Evolutionary conservation across 2,113 vertebrate genomes (phyloP).

Genomic region (Dromiciops gliroides): DNA sequence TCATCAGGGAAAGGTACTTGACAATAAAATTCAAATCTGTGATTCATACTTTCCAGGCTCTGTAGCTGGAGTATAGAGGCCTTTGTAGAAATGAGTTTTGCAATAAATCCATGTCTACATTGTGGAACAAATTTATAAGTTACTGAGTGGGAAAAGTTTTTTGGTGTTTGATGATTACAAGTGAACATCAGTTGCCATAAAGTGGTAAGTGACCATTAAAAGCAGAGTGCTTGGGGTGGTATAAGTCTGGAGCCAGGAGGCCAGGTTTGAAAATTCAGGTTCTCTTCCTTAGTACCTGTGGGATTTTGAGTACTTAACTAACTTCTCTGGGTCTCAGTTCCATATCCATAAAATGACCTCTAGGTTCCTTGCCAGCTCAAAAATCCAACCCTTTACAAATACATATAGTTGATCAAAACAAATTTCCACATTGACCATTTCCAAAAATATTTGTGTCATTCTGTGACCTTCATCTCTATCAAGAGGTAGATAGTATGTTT

Average conservation of each 20-base stretch:
- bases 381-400: neutral
- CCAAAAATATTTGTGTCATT: neutral
- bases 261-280: neutral
- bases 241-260: neutral
- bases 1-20: neutral
- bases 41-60: neutral
- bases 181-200: neutral
- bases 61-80: neutral
- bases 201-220: neutral
- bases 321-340: conserved; percentile 29
- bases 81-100: neutral
- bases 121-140: neutral
- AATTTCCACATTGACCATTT: neutral
- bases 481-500: neutral
- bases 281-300: neutral
- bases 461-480: neutral
- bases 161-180: neutral
- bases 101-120: neutral
- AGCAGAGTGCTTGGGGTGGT: neutral
- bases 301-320: neutral
- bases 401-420: neutral
- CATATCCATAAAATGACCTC: neutral
- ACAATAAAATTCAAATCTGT: neutral
- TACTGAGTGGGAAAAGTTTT: neutral
- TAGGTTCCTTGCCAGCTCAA: neutral